A percentile compares a stretch with the other conserved stretches of the same genome.
These are phyloP conservation scores for Glyphotaelius pellucidus DNA, from an alignment of 2,888 invertebrate species.

Conservation along the genomic window DNA sequence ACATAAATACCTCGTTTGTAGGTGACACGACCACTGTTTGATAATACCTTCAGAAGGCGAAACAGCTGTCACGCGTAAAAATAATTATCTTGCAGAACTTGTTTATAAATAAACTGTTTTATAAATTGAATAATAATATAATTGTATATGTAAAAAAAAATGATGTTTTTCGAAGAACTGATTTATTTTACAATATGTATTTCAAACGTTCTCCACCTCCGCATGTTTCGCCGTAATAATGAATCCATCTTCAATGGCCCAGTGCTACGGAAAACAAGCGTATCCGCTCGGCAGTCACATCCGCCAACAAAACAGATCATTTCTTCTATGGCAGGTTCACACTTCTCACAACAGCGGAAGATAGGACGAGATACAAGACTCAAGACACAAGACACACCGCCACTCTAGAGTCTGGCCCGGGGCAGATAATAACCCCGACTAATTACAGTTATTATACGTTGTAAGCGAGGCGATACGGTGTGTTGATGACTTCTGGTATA, in stretches of 20 bases:
- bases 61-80: too few relatives aligned
- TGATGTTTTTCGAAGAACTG: not conserved
- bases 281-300: conserved; percentile 61
- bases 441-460: conserved; percentile 18
- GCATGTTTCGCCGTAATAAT: conserved; percentile 57
- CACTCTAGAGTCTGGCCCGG: not conserved
- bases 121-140: too few relatives aligned
- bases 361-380: not conserved
- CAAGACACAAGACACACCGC: conserved; percentile 17
- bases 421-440: conserved; percentile 24
- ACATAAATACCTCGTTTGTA: too few relatives aligned
- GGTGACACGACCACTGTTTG: too few relatives aligned
- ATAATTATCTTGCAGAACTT: too few relatives aligned
- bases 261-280: conserved; percentile 66
- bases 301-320: conserved; percentile 49
- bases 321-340: conserved; percentile 36
- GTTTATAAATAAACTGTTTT: too few relatives aligned
- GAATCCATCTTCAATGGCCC: conserved; percentile 66
- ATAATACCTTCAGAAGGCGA: too few relatives aligned
- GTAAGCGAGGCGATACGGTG: not conserved
- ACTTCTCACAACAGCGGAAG: not conserved
- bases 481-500: not conserved
- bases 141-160: too few relatives aligned
- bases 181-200: not conserved
- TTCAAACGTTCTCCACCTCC: conserved; percentile 4